A percentile compares a stretch with the other conserved stretches of the same genome.
phyloP scores from a whole-genome alignment of 1,140 invertebrate species.

The Portunus trituberculatus region DNA sequence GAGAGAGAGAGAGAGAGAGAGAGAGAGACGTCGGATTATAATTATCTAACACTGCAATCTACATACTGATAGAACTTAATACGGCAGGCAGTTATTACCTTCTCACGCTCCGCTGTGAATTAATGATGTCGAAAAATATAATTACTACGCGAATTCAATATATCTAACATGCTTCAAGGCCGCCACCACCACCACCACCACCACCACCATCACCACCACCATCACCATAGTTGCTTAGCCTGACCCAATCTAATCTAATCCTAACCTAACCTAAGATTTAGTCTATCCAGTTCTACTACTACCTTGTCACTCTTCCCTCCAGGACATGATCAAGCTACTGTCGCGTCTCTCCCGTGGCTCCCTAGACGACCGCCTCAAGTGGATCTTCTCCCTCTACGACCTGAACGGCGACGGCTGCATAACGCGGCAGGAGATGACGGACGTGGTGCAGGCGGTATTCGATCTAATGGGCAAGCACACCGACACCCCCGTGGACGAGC shows the following conservation, averaged over 20 bases:
- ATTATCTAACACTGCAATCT: too few relatives aligned
- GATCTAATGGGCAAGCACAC: slow-evolving; percentile 83
- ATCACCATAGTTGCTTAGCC: not conserved
- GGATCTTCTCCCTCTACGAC: slow-evolving; percentile 84
- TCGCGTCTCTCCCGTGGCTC: slow-evolving; percentile 82
- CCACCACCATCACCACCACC: too few relatives aligned
- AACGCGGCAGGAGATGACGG: slow-evolving; percentile 82
- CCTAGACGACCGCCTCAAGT: slow-evolving; percentile 82
- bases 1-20: too few relatives aligned
- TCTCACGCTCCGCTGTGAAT: too few relatives aligned
- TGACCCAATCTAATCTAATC: not conserved
- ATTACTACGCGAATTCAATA: too few relatives aligned
- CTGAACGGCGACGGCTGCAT: slow-evolving; percentile 83
- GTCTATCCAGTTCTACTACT: not conserved
- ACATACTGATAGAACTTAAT: too few relatives aligned
- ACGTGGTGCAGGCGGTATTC: slow-evolving; percentile 83
- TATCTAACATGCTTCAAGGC: too few relatives aligned
- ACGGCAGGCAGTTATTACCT: too few relatives aligned
- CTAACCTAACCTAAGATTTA: not conserved
- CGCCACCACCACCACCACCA: too few relatives aligned
- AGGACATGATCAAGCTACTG: slow-evolving; percentile 81
- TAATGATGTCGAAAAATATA: too few relatives aligned
- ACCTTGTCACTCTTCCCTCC: not conserved
- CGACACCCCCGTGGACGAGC: slow-evolving; percentile 81
- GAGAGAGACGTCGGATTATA: too few relatives aligned